phyloP scores from a whole-genome alignment of 2,797 vertebrate species.

The Ctenopoma multispine region DNA sequence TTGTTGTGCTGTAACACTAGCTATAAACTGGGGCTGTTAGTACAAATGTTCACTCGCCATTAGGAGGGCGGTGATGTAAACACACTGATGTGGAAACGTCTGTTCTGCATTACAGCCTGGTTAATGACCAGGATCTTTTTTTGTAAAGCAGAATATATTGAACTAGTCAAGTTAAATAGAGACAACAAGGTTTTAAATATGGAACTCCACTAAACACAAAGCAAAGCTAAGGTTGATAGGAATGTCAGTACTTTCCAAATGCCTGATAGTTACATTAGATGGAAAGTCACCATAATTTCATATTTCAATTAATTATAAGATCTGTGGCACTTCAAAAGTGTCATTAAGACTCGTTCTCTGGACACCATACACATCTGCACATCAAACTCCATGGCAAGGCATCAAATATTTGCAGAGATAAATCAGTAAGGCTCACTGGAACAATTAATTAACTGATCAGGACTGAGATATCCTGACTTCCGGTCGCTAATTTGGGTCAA shows the following conservation, averaged over 20 bases:
- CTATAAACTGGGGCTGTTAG: conserved; percentile 53
- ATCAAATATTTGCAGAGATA: neutral
- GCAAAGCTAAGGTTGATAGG: neutral
- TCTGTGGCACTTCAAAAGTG: too few species aligned
- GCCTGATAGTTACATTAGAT: too few species aligned
- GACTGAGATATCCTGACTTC: neutral
- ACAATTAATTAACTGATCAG: neutral
- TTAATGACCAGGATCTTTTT: conserved; percentile 8
- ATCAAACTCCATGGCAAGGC: neutral
- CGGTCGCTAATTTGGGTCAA: neutral
- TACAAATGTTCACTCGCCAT: conserved; percentile 45
- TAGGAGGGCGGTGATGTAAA: conserved; percentile 39
- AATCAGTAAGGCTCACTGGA: neutral
- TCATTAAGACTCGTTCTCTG: neutral
- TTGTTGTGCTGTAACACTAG: conserved; percentile 47
- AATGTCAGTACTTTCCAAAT: neutral
- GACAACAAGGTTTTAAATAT: conserved; percentile 11
- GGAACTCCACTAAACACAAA: too few species aligned
- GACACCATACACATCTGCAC: neutral
- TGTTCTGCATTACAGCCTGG: conserved; percentile 14
- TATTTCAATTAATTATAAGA: too few species aligned
- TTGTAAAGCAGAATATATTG: conserved; percentile 2
- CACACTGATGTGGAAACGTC: conserved; percentile 21
- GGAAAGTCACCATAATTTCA: neutral
- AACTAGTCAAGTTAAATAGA: neutral